Conservation (phyloP, 2,113 vertebrate genomes). For the Uropsilus gracilis region DNA sequence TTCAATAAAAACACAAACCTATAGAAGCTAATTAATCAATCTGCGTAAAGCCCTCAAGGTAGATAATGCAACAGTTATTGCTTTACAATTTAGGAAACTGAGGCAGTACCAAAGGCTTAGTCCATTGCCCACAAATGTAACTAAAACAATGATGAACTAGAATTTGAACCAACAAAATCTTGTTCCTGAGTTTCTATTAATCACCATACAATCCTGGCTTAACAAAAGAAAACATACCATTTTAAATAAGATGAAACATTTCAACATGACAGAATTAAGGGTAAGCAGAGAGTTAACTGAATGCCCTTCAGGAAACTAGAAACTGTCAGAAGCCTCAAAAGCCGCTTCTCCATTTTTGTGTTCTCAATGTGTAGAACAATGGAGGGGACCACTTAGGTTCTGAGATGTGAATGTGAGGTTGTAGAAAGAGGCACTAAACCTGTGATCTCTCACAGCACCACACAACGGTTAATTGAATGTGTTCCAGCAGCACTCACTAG, state of each 20-base stretch:
- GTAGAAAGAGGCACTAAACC: background rate
- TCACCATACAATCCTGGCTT: background rate
- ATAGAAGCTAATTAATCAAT: too few relatives aligned
- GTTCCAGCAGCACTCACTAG: background rate
- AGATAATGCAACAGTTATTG: background rate
- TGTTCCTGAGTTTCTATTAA: background rate
- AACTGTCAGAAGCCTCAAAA: background rate
- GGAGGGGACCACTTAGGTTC: too few relatives aligned
- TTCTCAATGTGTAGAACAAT: background rate
- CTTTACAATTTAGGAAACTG: background rate
- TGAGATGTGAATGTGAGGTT: background rate
- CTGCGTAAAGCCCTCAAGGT: too few relatives aligned
- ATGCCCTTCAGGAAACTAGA: background rate
- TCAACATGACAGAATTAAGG: background rate
- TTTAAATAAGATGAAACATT: background rate
- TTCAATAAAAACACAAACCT: too few relatives aligned
- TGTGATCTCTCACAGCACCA: background rate
- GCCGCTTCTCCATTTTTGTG: background rate
- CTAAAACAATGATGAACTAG: background rate
- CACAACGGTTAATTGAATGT: background rate
- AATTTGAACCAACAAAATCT: background rate
- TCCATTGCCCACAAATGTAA: background rate
- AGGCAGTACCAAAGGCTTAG: background rate
- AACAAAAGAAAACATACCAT: background rate
- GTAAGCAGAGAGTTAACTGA: background rate